Conservation (phyloP, 2,797 vertebrate species). For the Tarsius wallacei region DNA sequence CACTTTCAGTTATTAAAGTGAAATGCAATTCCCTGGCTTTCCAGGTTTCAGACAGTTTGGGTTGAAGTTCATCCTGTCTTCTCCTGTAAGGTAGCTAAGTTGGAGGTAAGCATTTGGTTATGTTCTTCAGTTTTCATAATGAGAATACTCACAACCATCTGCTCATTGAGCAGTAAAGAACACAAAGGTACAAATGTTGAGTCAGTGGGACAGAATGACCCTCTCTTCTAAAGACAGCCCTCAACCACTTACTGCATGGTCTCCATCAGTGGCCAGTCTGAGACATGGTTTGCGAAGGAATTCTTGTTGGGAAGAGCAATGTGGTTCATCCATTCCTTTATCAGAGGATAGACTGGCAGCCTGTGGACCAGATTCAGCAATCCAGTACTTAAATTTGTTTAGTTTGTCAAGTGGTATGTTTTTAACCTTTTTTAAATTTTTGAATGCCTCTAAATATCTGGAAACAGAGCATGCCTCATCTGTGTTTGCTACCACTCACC, state of each 20-base stretch:
- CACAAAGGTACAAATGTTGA: not conserved
- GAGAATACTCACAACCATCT: not conserved
- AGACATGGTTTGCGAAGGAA: not conserved
- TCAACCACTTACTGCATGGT: not conserved
- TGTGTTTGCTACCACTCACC: not conserved
- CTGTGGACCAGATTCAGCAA: not conserved
- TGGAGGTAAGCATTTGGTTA: constrained; percentile 28
- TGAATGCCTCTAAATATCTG: not conserved
- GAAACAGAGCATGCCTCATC: not conserved
- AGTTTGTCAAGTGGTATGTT: constrained; percentile 25
- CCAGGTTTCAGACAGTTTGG: not conserved
- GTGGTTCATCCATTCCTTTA: not conserved
- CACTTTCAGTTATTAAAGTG: not conserved
- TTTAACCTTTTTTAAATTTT: not conserved
- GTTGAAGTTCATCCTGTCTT: not conserved
- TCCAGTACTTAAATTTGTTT: not conserved
- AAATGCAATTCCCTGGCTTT: not conserved
- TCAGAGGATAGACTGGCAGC: not conserved
- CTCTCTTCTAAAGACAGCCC: not conserved
- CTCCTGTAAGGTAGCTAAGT: not conserved
- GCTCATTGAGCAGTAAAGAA: not conserved
- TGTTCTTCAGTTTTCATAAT: not conserved
- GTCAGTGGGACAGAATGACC: not conserved
- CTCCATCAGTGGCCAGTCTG: not conserved
- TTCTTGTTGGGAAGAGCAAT: not conserved